Base-by-base conservation (phyloP, 2,888 invertebrate species). In the Pyrrhosoma nymphula region DNA sequence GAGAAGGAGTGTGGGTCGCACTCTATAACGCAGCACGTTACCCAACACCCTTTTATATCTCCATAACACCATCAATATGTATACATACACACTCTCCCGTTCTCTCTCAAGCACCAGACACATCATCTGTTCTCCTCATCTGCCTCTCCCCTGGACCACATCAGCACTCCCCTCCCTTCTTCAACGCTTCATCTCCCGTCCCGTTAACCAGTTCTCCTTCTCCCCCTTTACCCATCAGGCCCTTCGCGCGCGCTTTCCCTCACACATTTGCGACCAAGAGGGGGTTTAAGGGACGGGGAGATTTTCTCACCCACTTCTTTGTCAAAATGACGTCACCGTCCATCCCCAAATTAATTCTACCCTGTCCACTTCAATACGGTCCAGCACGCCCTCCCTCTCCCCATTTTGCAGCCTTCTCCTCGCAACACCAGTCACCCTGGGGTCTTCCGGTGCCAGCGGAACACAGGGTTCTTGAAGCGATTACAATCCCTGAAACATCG, bases 321-420 rank as follows among this genome's bases (percentile, higher is more conserved):
- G 47, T 93, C 39, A 56, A 23, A 69, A 93, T 93, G 93, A 93
- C 93, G 93, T 93, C 93, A 93, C 23, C 69, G 39, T 69, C 93
- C 69, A 93, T 93, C 75, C 93, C 93, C 93, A 93, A 93, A 93
- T 93, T 93, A 93, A 93, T 93, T 93, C 93, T 93, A 75, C 55
- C 75, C 93, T 63, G 35, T 93, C 93, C 93, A 75, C 93, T 93
- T 16, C 82, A 35, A 26, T 4, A 93, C 47, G 93, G 93, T 75
- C 75, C 93, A 69, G n/a, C 93, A 47, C 93, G 35, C 30, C 30
- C 60, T 63, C 91, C 63, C 47, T 14, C 30, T 63, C 91, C 63
- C 47, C 1, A n/a, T 89, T 26, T n/a, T 26, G 20, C n/a, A n/a
- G n/a, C 26, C 39, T 8, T 93, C 93, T 23, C 55, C 93, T 55